Evolutionary conservation across 2,797 vertebrate genomes (phyloP), one percentile per base, ranked within the genome.

Genomic region (Sciaenops ocellatus): DNA sequence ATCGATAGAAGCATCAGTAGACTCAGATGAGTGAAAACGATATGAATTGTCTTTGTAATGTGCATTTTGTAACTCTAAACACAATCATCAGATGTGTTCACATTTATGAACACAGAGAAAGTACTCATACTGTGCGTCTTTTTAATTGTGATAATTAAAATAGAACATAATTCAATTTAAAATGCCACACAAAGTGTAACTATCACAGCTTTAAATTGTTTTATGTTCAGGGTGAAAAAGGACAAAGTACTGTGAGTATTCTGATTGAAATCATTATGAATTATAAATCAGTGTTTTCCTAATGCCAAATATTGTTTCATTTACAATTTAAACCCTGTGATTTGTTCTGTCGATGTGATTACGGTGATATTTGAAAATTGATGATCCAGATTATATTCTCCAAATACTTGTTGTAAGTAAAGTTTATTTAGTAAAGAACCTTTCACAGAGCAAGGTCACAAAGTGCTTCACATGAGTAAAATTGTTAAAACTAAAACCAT

Each of bases 351-450:
- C 44, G 20, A 18, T 57, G 47, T 59, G 11, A 69, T 20, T 79
- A 64, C 46, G 69, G 22, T 51, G 22, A 54, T 48, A 22, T 69
- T 48, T 52, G 48, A 34, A 78, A 77, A 59, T 8, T 12, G 17
- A 64, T 20, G 0, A 34, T 74, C 28, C 20, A 51, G n/a, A 55
- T 70, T 12, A 28, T 70, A 9, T 54, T 65, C 28, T 67, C 17
- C 13, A 38, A 15, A 30, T 42, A 55, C 38, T 24, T 1, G 62
- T 46, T 60, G 12, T 56, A 0, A 38, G 34, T 38, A 38, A 38
- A 38, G 34, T 38, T 38, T 38, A 38, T 38, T 38, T 8, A 38
- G 34, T 38, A 38, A 30, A 30, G 30, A 30, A 30, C 30, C 30
- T 30, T 30, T 30, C 30, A 30, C 6, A 30, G 30, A 30, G 30